These are phyloP conservation scores for Rhinophrynus dorsalis DNA, from an alignment of 2,797 vertebrate genomes.

Conservation along the genomic window DNA sequence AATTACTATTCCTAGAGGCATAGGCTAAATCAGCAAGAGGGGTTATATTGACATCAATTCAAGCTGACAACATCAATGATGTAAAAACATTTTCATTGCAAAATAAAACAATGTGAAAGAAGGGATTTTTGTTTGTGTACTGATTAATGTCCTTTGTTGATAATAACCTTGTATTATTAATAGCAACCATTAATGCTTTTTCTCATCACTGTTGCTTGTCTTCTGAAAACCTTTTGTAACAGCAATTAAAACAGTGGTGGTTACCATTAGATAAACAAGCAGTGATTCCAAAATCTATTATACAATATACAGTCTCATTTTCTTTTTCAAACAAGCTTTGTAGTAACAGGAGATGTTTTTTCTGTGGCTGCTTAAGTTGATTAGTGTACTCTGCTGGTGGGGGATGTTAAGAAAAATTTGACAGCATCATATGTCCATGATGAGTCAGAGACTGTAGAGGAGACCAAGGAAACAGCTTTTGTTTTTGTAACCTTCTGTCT, in stretches of 20 bases:
- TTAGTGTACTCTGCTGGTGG: not conserved
- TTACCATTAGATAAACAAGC: not conserved
- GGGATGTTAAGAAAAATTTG: slow-evolving; percentile 31
- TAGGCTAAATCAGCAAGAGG: too few relatives aligned
- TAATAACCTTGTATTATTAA: too few relatives aligned
- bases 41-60: slow-evolving; percentile 11
- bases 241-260: not conserved
- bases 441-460: slow-evolving; percentile 33
- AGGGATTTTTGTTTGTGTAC: too few relatives aligned
- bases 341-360: not conserved
- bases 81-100: slow-evolving; percentile 11
- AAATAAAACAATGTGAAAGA: too few relatives aligned
- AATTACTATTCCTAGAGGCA: too few relatives aligned
- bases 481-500: slow-evolving; percentile 38
- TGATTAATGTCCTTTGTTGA: too few relatives aligned
- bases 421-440: slow-evolving; percentile 44
- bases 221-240: not conserved
- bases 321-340: not conserved
- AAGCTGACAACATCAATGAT: slow-evolving; percentile 20
- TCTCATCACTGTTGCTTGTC: not conserved
- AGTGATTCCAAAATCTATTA: not conserved
- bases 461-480: slow-evolving; percentile 45
- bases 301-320: not conserved
- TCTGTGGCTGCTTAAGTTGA: slow-evolving; percentile 3
- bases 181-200: too few relatives aligned